These are phyloP conservation scores for Agrypnia vestita DNA, from an alignment of 1,140 invertebrate genomes.

Conservation along the genomic window DNA sequence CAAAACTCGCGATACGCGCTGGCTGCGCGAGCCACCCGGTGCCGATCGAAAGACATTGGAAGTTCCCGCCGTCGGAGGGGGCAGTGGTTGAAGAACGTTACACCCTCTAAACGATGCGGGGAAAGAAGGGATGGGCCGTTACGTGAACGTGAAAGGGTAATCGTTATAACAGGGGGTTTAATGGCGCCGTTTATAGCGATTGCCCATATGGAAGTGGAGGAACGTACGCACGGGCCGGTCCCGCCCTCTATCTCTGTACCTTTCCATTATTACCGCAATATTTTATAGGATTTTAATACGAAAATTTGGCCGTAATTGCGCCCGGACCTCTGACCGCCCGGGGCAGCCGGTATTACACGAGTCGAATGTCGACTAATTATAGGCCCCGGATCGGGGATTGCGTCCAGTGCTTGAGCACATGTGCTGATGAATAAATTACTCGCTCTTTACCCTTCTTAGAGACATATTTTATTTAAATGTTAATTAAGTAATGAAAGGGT, in stretches of 20 bases:
- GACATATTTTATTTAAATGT: constrained; percentile 8
- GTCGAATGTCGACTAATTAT: constrained; percentile 40
- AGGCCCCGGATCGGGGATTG: constrained; percentile 21
- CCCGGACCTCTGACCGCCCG: constrained; percentile 56
- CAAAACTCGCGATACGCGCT: too few relatives aligned
- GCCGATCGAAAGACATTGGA: constrained; percentile 23
- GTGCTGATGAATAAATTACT: constrained; percentile 36
- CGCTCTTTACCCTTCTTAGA: constrained; percentile 13
- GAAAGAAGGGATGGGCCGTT: constrained; percentile 30
- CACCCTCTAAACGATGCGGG: constrained; percentile 18
- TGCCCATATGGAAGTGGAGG: constrained; percentile 45
- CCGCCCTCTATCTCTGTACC: constrained; percentile 54
- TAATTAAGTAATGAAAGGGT: constrained; percentile 19
- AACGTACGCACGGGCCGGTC: constrained; percentile 38
- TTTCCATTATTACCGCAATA: constrained; percentile 53
- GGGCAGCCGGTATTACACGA: neutral
- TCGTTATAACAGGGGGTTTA: constrained; percentile 59
- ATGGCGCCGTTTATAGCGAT: constrained; percentile 56
- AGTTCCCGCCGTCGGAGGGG: constrained; percentile 8
- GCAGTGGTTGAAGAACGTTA: constrained; percentile 19
- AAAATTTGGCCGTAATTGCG: constrained; percentile 58
- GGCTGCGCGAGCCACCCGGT: neutral
- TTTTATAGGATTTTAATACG: constrained; percentile 61
- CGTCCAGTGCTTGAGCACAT: constrained; percentile 26
- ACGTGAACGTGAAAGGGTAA: constrained; percentile 57